Evolutionary conservation across 2,888 invertebrate genomes (phyloP).

Genomic region (Drosophila fungiperda): DNA sequence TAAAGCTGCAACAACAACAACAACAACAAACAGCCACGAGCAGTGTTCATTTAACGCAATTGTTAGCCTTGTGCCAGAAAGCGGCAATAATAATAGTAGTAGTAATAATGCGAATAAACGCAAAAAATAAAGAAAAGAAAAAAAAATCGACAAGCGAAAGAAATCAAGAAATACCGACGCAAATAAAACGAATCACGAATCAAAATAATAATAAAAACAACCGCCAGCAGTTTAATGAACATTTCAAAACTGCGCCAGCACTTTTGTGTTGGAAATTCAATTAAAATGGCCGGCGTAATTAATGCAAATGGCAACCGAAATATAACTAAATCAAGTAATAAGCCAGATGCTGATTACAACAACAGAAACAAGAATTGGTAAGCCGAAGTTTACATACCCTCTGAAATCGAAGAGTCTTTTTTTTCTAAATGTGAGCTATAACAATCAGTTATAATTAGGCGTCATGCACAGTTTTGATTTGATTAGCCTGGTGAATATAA

Average conservation of each 20-base stretch:
- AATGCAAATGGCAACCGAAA: constrained; percentile 72
- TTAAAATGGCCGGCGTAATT: constrained; percentile 67
- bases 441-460: neutral
- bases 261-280: constrained; percentile 73
- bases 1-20: constrained; percentile 44
- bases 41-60: constrained; percentile 68
- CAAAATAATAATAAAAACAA: constrained; percentile 39
- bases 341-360: constrained; percentile 1
- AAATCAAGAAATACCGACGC: constrained; percentile 40
- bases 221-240: constrained; percentile 60
- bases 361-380: neutral
- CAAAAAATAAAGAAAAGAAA: constrained; percentile 32
- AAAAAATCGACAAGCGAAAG: constrained; percentile 17
- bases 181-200: constrained; percentile 54
- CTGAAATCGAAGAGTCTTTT: neutral
- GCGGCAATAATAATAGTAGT: constrained; percentile 57
- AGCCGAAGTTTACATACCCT: neutral
- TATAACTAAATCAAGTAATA: constrained; percentile 60
- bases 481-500: neutral
- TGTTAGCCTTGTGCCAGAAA: constrained; percentile 79
- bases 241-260: constrained; percentile 70
- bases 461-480: neutral
- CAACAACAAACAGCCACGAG: constrained; percentile 36
- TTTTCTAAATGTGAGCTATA: neutral
- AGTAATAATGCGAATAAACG: constrained; percentile 65